Evolutionary conservation across 2,797 vertebrate genomes (phyloP), one percentile per base, ranked within the genome.

Genomic region (Tapirus indicus): DNA sequence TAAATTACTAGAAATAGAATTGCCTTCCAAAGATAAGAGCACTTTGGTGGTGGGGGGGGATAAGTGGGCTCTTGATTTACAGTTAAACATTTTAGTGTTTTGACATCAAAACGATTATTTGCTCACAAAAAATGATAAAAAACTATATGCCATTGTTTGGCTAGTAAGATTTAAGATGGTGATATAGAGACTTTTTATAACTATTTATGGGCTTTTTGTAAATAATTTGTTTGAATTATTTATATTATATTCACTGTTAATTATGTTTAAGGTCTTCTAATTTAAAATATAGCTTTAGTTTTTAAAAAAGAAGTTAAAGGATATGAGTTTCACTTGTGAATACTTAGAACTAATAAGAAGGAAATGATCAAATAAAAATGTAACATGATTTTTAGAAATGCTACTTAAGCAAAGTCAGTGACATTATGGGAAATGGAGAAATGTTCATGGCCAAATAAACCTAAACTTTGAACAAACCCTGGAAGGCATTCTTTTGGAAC

Each of bases 41-140:
- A 25, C 44, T 68, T 72, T 32, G 3, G 7, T 32, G 3, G 7
- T 44, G 5, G 0, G 0, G 56, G 35, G 9, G 13, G 11, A 32
- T 41, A 74, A 25, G 1, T 35, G 32, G 10, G 38, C 1, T 95
- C 20, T 75, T 77, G 20, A 75, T 85, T 96, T 96, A 86, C 32
- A 74, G 17, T 78, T 91, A 96, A 72, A 54, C 3, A 52, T 78
- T 86, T 97, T 62, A 95, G 25, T 54, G 23, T 91, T 94, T 95
- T 64, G 21, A 95, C 23, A 41, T 69, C 25, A 97, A 93, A 96
- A 92, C 86, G 9, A 14, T 62, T 92, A 91, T 97, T 82, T 93
- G 17, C 38, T 93, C 13, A 79, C 18, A 78, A 47, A 80, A n/a
- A 85, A 79, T 91, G 21, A 85, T 64, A 60, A 90, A 86, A 44